Conservation (phyloP, 1,140 invertebrate species). For the Anastrepha obliqua region DNA sequence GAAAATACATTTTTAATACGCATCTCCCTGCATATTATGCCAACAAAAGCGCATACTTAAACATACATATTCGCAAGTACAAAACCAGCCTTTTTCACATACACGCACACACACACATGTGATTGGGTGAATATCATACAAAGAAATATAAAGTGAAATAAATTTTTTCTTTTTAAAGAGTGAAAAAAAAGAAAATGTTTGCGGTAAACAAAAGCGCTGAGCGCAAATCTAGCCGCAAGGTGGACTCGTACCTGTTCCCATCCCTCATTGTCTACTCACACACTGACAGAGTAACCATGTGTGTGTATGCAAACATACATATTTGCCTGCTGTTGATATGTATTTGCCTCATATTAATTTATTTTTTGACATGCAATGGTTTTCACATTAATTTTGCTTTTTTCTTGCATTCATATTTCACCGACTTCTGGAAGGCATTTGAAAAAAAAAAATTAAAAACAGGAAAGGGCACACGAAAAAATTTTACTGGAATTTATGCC, state of each 20-base stretch:
- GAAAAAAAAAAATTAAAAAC: not conserved
- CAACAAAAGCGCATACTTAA: not conserved
- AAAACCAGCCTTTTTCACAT: not conserved
- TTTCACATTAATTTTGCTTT: constrained; percentile 39
- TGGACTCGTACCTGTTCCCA: constrained; percentile 9
- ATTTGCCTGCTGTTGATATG: not conserved
- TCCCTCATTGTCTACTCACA: not conserved
- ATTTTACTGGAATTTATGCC: not conserved
- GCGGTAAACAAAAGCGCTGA: constrained; percentile 34
- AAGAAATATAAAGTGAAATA: constrained; percentile 10
- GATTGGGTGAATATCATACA: not conserved
- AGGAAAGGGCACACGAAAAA: not conserved
- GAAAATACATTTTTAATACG: constrained; percentile 51
- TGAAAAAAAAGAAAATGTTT: not conserved
- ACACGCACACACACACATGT: not conserved
- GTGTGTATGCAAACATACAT: not conserved
- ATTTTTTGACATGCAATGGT: constrained; percentile 43
- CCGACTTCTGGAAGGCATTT: not conserved
- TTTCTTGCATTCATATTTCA: constrained; percentile 38
- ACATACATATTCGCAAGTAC: not conserved
- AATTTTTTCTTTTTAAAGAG: not conserved
- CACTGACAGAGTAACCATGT: too few species aligned
- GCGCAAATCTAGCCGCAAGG: not conserved
- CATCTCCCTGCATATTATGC: constrained; percentile 23
- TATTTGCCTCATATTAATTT: constrained; percentile 32